Evolutionary conservation across 1,140 invertebrate species (phyloP), one percentile per base, ranked within the genome.

Genomic region (Scylla paramamosain): DNA sequence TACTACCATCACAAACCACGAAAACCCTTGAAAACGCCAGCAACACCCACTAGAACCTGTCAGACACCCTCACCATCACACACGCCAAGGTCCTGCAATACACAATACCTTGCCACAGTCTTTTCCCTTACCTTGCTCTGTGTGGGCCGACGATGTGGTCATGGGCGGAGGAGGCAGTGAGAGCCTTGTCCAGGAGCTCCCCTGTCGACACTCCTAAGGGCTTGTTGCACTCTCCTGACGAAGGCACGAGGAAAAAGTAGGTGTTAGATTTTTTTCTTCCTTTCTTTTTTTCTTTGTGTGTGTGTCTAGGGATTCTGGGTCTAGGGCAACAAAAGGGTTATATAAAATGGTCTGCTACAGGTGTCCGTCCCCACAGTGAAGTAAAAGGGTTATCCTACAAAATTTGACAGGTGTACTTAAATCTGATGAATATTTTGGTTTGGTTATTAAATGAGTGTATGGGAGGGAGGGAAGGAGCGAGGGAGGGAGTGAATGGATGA

Each of bases 151-250:
- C 94, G 46, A 95, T 95, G 90, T 95, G 90, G 89, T 91, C 90
- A 46, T 95, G 94, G 39, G 94, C 88, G 2, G 94, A 95, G 52
- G 94, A 95, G 12, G 94, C 94, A 0, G 94, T 92, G 10, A 95
- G 90, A 77, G 94, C 94, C 7, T 77, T 87, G 82, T 95, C 94
- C 25, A 2, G 77, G 0, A 95, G 90, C 29, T 91, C 89, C 4
- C 90, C 90, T 7, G 94, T 95, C 4, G 94, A 95, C 48, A 95
- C 94, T 16, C 94, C 94, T n/a, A 95, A 90, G 31, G 94, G 94
- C 90, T 95, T 95, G 90, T 95, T 95, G 77, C 94, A 95, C 31
- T 95, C 94, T n/a, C 94, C 94, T 95, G 94, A 3, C 6, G n/a
- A 12, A 52, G n/a, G n/a, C 4, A 48, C 4, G 45, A 12, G 14